Base-by-base conservation (phyloP, 2,888 invertebrate species). In the Sicus ferrugineus region DNA sequence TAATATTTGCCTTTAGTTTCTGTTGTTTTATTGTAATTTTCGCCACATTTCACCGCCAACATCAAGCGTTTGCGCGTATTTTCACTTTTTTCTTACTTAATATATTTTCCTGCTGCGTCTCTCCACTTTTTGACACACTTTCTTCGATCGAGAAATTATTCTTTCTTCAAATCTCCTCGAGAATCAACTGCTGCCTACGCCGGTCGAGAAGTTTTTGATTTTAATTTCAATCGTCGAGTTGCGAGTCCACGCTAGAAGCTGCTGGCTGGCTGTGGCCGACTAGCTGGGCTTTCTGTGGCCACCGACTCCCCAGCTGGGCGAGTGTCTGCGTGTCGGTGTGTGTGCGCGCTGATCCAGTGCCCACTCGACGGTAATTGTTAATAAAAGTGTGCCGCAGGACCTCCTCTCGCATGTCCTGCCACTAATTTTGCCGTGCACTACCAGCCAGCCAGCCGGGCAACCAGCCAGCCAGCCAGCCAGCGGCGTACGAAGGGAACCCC, bases 131-230 rank as follows among this genome's bases (percentile, higher is more conserved):
- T 23, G 7, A 9, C 7, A n/a, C 26, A 56, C 11, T 61, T 38
- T 19, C 9, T 58, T 30, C 9, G 1, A 30, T 14, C 6, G 21
- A 11, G 2, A 34, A 16, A 14, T 38, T 61, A 11, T 61, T 34
- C 14, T 19, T 61, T 34, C 5, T 16, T n/a, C 11, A 38, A 14
- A 34, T 21, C 14, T 38, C 21, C 38, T 28, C 19, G 31, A 14
- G 58, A 31, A 31, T 58, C 31, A 16, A 81, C 81, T 81, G 77
- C 77, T 77, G 78, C 80, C 81, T 81, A 80, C 81, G 82, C 81
- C 81, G 81, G 81, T 77, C 82, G 78, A 81, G 81, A 80, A 81
- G 79, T 81, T 81, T 81, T 80, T 81, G 82, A 82, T 78, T 81
- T 77, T 77, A 75, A 31, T 21, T 58, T 58, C 23, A 16, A 46